These are phyloP conservation scores for Holothuria scabra DNA, from an alignment of 53 echinoderm and acorn worm genomes.

Conservation along the genomic window DNA sequence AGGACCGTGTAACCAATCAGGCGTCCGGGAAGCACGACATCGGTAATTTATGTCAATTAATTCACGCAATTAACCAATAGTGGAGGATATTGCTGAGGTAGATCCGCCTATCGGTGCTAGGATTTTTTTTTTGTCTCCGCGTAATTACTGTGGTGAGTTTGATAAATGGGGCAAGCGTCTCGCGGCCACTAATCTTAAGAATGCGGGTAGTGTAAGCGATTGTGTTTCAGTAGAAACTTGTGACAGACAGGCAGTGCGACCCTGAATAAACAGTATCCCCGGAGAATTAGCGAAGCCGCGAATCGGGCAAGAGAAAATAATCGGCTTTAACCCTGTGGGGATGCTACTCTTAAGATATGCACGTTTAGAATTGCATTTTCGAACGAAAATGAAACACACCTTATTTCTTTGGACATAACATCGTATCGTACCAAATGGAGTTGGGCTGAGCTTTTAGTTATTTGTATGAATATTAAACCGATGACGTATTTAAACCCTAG, in stretches of 20 bases:
- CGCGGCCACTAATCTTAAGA: conserved; percentile 97
- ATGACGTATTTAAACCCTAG: conserved; percentile 15
- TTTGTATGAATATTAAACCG: conserved; percentile 44
- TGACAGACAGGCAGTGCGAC: conserved; percentile 62
- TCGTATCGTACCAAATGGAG: conserved; percentile 3
- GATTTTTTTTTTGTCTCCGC: conserved; percentile 35
- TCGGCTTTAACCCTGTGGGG: conserved; percentile 49
- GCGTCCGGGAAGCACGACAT: conserved; percentile 28
- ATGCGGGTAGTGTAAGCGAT: conserved; percentile 94
- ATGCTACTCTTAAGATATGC: conserved; percentile 34
- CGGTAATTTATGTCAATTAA: conserved; percentile 65
- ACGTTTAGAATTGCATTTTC: conserved; percentile 50
- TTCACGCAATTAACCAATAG: conserved; percentile 69
- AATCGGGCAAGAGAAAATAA: conserved; percentile 53
- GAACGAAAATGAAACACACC: conserved; percentile 49
- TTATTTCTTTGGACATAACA: conserved; percentile 25
- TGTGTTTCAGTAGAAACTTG: conserved; percentile 84
- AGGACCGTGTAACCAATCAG: conserved; percentile 42
- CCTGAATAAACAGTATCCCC: conserved; percentile 57
- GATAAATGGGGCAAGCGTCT: conserved; percentile 81
- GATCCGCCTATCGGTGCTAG: conserved; percentile 61
- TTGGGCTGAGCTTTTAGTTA: conserved; percentile 4
- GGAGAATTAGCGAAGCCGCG: conserved; percentile 56
- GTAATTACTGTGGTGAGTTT: conserved; percentile 56
- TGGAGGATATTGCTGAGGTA: conserved; percentile 28